Evolutionary conservation across 1,140 invertebrate species (phyloP), one percentile per base, ranked within the genome.

Genomic region (Hylaeus anthracinus): DNA sequence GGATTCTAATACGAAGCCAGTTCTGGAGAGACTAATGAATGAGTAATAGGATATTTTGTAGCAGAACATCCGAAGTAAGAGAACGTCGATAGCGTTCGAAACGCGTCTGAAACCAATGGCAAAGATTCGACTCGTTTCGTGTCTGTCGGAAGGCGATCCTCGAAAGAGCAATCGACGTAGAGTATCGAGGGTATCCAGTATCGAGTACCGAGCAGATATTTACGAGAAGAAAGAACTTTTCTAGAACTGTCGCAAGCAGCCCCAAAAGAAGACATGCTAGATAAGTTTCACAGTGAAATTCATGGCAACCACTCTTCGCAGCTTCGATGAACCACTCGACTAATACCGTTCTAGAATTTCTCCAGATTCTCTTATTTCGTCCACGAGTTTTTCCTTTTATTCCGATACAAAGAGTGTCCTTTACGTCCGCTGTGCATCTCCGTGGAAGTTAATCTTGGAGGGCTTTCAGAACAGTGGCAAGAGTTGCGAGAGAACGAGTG

Each of bases 91-190:
- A 5, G 41, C 5, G 12, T 9, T 41, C 43, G 9, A 53, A 48
- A 43, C 9, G 56, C 41, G 56, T 39, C 45, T 48, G 8, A 58
- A 2, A 45, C 3, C 10, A 1, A 0, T n/a, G 14, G 64, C 41
- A 26, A 48, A 48, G 43, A 26, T 1, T 63, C 43, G 1, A 10
- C 39, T 65, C 10, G 58, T 60, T 60, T 60, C 58, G 8, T 5
- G 5, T 60, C 73, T 15, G 79, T n/a, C 65, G 37, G 75, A 69
- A 76, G 65, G 56, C 79, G 76, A 81, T 81, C 69, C 15, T 37
- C 67, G 48, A 70, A 76, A 39, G 67, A 58, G 58, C 58, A n/a
- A 37, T 60, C 58, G 58, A 60, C 58, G 58, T 60, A 1, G 58
- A 60, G 58, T 15, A 15, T 56, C 55, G 14, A 48, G 45, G 15